phyloP scores from a whole-genome alignment of 2,888 invertebrate species.

The Metallyticus violacea region DNA sequence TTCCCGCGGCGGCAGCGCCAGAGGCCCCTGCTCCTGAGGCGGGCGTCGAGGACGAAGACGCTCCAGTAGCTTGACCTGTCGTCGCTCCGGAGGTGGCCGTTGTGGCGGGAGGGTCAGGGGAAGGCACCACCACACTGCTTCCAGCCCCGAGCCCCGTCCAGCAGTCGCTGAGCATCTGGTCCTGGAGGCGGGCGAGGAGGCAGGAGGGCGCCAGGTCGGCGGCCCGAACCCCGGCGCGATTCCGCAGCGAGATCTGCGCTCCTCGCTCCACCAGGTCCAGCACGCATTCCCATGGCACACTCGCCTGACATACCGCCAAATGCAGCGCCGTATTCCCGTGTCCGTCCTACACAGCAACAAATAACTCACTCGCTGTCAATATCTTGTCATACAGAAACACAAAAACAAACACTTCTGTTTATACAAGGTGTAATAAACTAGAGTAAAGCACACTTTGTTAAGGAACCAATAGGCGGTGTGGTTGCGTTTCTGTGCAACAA shows the following conservation, averaged over 20 bases:
- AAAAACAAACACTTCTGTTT: no score
- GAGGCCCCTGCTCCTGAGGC: neutral
- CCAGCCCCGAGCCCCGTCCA: slow-evolving; percentile 39
- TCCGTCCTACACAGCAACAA: slow-evolving; percentile 43
- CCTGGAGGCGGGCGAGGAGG: slow-evolving; percentile 50
- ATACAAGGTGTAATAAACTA: no score
- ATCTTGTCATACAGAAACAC: no score
- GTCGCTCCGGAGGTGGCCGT: neutral
- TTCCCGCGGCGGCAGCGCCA: neutral
- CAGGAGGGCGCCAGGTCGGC: slow-evolving; percentile 50
- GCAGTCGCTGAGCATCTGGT: slow-evolving; percentile 49
- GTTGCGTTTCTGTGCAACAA: no score
- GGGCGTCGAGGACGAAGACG: neutral
- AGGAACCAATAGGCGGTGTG: no score
- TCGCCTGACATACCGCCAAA: slow-evolving; percentile 54
- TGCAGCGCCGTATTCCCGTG: slow-evolving; percentile 58
- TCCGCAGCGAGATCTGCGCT: slow-evolving; percentile 47
- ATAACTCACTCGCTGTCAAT: neutral
- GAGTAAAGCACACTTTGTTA: no score
- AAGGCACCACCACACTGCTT: neutral
- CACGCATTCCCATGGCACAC: slow-evolving; percentile 53
- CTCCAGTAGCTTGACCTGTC: neutral
- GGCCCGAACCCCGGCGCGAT: slow-evolving; percentile 52
- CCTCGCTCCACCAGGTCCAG: slow-evolving; percentile 52
- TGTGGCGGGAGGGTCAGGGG: neutral